Base-by-base conservation (phyloP, 2,113 vertebrate species). In the Recurvirostra avosetta region DNA sequence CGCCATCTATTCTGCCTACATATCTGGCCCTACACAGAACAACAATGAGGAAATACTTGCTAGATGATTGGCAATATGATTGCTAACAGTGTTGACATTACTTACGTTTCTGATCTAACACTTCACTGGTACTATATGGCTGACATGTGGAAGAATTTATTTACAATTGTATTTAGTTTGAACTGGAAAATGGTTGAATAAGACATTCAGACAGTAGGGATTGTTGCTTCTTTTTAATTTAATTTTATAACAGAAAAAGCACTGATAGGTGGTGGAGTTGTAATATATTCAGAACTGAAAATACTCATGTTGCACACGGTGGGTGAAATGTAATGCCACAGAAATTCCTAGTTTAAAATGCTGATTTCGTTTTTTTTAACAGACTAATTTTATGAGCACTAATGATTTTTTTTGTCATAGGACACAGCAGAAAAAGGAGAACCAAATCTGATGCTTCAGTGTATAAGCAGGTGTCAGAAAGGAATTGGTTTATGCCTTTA, bases 1-100 rank as follows among this genome's bases (percentile, higher is more conserved):
- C 61, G 3, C 47, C 79, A 92, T 80, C 83, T 67, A 2, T 66
- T 83, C 88, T 96, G 76, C 65, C 56, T 45, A 7, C 40, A 1
- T 41, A 38, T 55, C 89, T 88, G 34, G 25, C 68, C 40, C 41
- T n/a, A 2, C 65, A 49, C 56, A 36, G 63, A 62, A 18, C 50
- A 96, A 67, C 81, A 73, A n/a, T 94, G 87, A 94, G 41, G 94
- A 96, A 96, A 94, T 81, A 92, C 86, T 71, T 80, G 82, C 72
- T 74, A 66, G 67, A 30, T 84, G 79, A 67, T 91, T 84, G 83
- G 45, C 29, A 91, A 86, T 72, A 53, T 82, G 80, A 90, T 82
- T 90, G 75, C 56, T 71, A 71, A 41, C 27, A 81, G 50, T 74
- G 83, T 86, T 94, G 89, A 71, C 27, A 43, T 66, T 40, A 73